Conservation (phyloP, 2,888 invertebrate genomes). For the Oxytorus armatus region DNA sequence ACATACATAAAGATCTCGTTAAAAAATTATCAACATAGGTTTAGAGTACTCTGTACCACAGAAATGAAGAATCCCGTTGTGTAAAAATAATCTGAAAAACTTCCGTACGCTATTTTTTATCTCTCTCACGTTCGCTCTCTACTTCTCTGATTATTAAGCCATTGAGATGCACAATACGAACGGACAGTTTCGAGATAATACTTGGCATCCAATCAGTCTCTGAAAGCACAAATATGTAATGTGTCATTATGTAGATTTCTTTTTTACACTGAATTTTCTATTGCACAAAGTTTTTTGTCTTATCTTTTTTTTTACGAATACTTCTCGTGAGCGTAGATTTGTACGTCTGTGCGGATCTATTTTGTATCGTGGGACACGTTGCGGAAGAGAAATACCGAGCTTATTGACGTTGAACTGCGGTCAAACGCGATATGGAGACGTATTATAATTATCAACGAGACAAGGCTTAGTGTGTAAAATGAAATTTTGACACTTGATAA, state of each 20-base stretch:
- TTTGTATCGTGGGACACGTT: slow-evolving; percentile 25
- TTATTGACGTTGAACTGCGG: slow-evolving; percentile 72
- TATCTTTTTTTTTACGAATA: slow-evolving; percentile 15
- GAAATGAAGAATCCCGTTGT: slow-evolving; percentile 49
- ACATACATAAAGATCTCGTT: slow-evolving; percentile 18
- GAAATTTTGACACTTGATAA: slow-evolving; percentile 50
- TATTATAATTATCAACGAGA: slow-evolving; percentile 51
- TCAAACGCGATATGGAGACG: slow-evolving; percentile 67
- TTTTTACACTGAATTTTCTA: neutral
- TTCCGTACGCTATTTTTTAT: slow-evolving; percentile 50
- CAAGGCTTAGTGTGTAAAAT: slow-evolving; percentile 20
- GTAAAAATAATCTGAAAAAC: slow-evolving; percentile 41
- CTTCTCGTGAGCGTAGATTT: neutral
- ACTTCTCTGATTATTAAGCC: slow-evolving; percentile 16
- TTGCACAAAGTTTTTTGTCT: slow-evolving; percentile 22
- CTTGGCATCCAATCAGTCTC: slow-evolving; percentile 70
- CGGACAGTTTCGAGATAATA: slow-evolving; percentile 71
- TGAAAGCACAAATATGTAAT: slow-evolving; percentile 68
- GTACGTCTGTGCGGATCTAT: slow-evolving; percentile 18
- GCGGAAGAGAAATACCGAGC: slow-evolving; percentile 57
- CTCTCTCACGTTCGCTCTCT: slow-evolving; percentile 1
- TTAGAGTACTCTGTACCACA: neutral
- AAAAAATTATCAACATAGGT: slow-evolving; percentile 1
- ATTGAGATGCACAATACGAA: slow-evolving; percentile 41
- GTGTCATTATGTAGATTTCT: slow-evolving; percentile 16